Conservation (phyloP, 2,797 vertebrate species). For the Thripadectes ignobilis region DNA sequence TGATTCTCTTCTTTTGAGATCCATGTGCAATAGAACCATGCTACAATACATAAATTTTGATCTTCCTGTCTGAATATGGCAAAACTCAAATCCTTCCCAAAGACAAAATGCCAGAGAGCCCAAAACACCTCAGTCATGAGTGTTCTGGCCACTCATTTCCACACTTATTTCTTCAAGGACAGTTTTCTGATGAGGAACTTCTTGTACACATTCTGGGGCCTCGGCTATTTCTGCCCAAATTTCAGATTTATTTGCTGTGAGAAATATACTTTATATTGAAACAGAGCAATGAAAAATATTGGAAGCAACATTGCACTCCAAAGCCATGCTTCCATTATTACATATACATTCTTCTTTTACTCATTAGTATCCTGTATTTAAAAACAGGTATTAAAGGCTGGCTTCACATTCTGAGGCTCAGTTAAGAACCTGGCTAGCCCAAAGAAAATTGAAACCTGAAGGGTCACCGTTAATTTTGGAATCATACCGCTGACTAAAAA, state of each 20-base stretch:
- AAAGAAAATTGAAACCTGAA: neutral
- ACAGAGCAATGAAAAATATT: neutral
- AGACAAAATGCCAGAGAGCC: neutral
- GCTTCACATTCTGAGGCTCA: neutral
- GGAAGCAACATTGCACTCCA: neutral
- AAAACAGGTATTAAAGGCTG: neutral
- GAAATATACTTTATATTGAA: neutral
- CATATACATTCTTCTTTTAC: neutral
- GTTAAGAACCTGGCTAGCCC: neutral
- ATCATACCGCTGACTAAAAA: neutral
- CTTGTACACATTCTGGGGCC: neutral
- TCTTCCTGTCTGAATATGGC: neutral
- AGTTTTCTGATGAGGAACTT: neutral
- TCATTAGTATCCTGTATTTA: neutral
- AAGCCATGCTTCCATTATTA: neutral
- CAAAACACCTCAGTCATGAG: neutral
- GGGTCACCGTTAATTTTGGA: constrained; percentile 13
- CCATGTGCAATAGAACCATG: neutral
- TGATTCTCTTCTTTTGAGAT: neutral
- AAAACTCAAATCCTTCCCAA: neutral
- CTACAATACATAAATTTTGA: neutral
- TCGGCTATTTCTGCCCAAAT: neutral
- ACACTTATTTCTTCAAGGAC: neutral
- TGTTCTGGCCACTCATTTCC: neutral
- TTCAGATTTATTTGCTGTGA: neutral